These are phyloP conservation scores for Xiphophorus hellerii DNA, from an alignment of 2,113 vertebrate species.

Conservation along the genomic window DNA sequence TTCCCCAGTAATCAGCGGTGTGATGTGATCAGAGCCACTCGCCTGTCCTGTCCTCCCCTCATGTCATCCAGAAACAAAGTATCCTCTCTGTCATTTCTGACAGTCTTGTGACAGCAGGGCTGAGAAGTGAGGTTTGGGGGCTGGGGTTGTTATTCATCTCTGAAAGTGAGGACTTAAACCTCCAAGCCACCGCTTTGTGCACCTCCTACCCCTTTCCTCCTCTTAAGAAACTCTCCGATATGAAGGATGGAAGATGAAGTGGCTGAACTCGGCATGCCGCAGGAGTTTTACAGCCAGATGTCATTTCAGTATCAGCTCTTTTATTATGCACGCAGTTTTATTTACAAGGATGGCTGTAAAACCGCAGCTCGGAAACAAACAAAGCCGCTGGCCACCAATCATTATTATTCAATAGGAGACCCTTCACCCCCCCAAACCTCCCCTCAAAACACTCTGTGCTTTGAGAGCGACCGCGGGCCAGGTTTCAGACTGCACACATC, in stretches of 20 bases:
- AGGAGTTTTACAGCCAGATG: conserved; percentile 23
- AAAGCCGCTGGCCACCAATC: conserved; percentile 20
- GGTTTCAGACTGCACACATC: conserved; percentile 44
- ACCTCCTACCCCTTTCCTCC: conserved; percentile 41
- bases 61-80: conserved; percentile 49
- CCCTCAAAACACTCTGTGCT: conserved; percentile 20
- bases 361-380: conserved; percentile 19
- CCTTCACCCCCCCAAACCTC: conserved; percentile 14
- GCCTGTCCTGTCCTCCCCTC: conserved; percentile 48
- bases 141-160: conserved; percentile 62
- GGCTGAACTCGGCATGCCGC: conserved; percentile 13
- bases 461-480: conserved; percentile 33
- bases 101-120: conserved; percentile 53
- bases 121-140: conserved; percentile 11
- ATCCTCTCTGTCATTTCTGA: conserved; percentile 60
- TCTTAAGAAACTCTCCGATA: conserved; percentile 43
- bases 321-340: conserved; percentile 31
- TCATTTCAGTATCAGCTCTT: conserved; percentile 32
- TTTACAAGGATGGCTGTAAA: neutral
- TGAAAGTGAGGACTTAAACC: conserved; percentile 60
- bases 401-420: conserved; percentile 21
- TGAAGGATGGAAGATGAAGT: conserved; percentile 49
- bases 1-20: conserved; percentile 57
- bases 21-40: conserved; percentile 58
- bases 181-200: conserved; percentile 18